Base-by-base conservation (phyloP, 1,140 invertebrate species). In the Ostrea edulis region DNA sequence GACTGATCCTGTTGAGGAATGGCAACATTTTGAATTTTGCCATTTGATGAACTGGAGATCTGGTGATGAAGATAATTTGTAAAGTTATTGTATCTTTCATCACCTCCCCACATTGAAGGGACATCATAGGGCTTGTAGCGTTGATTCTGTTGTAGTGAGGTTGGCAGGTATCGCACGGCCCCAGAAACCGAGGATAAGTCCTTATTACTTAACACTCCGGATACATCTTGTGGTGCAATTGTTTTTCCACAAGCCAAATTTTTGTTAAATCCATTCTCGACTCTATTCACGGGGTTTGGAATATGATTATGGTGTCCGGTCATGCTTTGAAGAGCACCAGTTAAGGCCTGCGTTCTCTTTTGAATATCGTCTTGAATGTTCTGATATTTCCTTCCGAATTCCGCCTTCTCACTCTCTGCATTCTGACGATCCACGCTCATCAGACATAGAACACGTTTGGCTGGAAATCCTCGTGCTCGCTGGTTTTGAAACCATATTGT, bases 401-500 rank as follows among this genome's bases (percentile, higher is more conserved):
- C 68, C 2, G 68, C 68, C 35, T 77, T 77, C 68, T 77, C 68
- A 77, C 68, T 77, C 29, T 77, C 68, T 0, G 68, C 68, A 35
- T 77, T 77, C 68, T 77, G 68, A 9, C 68, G 68, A 29, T 77
- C 68, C 0, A 77, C 68, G 12, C 68, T 77, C 68, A 77, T 77
- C 25, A 77, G 86, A 52, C 84, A 87, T 0, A 89, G 84, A 25
- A 89, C 68, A 83, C 82, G 85, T 62, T 87, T 86, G 0, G 89
- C 89, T 0, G 89, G 89, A 83, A 89, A 89, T 44, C 86, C 86
- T 58, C 89, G 65, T 20, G 89, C 89, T 20, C 89, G 62, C 71
- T 89, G 89, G 51, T 89, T 89, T 51, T 89, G 89, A 58, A 89
- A 89, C 89, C 89, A 89, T 8, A 89, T 87, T 29, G 89, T 89